Base-by-base conservation (phyloP, 1,140 invertebrate genomes). In the Drosophila setifemur region DNA sequence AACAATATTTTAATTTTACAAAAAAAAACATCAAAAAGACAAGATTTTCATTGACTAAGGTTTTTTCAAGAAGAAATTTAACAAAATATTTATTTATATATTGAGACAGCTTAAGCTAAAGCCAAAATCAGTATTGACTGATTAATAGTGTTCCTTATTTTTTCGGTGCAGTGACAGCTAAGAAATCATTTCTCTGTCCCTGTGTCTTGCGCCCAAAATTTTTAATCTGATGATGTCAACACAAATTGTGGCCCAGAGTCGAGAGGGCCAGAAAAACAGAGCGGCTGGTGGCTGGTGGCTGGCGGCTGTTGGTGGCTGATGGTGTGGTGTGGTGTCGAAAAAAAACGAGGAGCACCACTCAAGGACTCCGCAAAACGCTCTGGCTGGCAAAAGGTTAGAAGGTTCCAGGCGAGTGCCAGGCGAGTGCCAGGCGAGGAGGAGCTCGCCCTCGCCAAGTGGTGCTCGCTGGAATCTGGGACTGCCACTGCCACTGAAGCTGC, bases 211-310 rank as follows among this genome's bases (percentile, higher is more conserved):
- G 57, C 68, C 61, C 68, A 64, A 76, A 79, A 79, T 85, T 85
- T 85, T 85, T 85, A 85, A 85, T 85, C 81, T 85, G 81, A 86
- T 85, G 81, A 85, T 85, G 81, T 86, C 81, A 85, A 85, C 81
- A 86, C 81, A 85, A 85, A 86, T 85, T 85, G 81, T 81, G 81
- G 81, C 58, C 58, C 75, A 61, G 53, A 63, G 69, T 68, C 21
- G 48, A 61, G 40, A 55, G 74, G 49, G 28, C 12, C 45, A 33
- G 28, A 40, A 43, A 68, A 47, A 66, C 19, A 45, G 48, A 70
- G 18, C 55, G 57, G 53, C 14, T 33, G 28, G 12, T 8, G 14
- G 42, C 42, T 12, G 44, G 44, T 16, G 44, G 21, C 42, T 25
- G 23, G 6, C n/a, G n/a, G n/a, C n/a, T n/a, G n/a, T n/a, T n/a